Conservation (phyloP, 1,140 invertebrate species). For the Charaxes varanes region DNA sequence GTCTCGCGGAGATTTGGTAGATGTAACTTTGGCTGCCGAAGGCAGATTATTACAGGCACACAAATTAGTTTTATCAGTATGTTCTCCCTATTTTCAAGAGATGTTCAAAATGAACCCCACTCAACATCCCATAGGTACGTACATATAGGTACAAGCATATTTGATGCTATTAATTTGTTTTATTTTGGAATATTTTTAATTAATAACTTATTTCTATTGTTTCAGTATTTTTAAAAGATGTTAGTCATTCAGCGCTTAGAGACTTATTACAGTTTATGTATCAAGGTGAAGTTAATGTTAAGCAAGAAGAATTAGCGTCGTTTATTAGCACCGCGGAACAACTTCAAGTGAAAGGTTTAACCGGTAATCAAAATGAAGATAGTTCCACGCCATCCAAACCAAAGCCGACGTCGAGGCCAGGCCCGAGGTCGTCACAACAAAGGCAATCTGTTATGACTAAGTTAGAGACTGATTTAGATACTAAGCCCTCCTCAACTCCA, state of each 20-base stretch:
- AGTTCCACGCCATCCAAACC: slow-evolving; percentile 72
- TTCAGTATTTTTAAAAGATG: slow-evolving; percentile 88
- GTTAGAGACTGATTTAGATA: slow-evolving; percentile 75
- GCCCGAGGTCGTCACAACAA: slow-evolving; percentile 74
- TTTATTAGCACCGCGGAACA: slow-evolving; percentile 91
- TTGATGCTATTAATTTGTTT: no score
- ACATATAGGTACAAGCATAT: not conserved
- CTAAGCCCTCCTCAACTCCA: slow-evolving; percentile 73
- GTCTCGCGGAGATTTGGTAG: slow-evolving; percentile 85
- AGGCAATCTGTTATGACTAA: slow-evolving; percentile 74
- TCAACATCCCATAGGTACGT: slow-evolving; percentile 76
- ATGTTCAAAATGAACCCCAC: slow-evolving; percentile 82
- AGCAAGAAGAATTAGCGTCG: slow-evolving; percentile 86
- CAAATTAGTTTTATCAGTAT: slow-evolving; percentile 88
- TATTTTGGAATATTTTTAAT: not conserved
- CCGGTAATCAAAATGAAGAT: slow-evolving; percentile 76
- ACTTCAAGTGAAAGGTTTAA: slow-evolving; percentile 89
- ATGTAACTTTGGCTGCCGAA: slow-evolving; percentile 88
- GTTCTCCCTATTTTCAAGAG: slow-evolving; percentile 89
- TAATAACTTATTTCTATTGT: slow-evolving; percentile 33
- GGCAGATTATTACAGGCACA: slow-evolving; percentile 87
- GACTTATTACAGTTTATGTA: slow-evolving; percentile 91
- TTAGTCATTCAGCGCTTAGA: slow-evolving; percentile 83
- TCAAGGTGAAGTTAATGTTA: slow-evolving; percentile 89
- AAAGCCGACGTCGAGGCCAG: slow-evolving; percentile 74